These are phyloP conservation scores for Phyllopteryx taeniolatus DNA, from an alignment of 2,113 vertebrate genomes.

Conservation along the genomic window DNA sequence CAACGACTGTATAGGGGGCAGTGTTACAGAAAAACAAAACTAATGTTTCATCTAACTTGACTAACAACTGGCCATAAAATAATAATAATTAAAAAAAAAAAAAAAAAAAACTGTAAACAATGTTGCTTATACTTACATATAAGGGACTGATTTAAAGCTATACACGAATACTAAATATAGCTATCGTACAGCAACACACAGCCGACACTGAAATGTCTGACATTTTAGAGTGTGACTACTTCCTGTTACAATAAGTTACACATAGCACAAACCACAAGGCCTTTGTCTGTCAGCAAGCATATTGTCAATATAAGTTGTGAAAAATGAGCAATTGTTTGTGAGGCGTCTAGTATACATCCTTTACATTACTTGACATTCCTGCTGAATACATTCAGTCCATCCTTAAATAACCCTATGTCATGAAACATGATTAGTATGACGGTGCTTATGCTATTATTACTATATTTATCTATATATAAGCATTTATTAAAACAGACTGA, in stretches of 20 bases:
- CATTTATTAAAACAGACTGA: background rate
- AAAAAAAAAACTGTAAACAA: background rate
- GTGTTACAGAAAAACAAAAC: background rate
- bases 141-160: too few species aligned
- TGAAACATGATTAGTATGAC: background rate
- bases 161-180: too few species aligned
- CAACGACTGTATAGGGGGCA: background rate
- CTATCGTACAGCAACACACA: background rate
- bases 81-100: too few species aligned
- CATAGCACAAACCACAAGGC: background rate
- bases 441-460: too few species aligned
- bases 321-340: too few species aligned
- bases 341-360: too few species aligned
- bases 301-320: too few species aligned
- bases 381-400: too few species aligned
- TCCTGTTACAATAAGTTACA: slow-evolving; percentile 7
- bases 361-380: too few species aligned
- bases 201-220: background rate
- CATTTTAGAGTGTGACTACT: background rate
- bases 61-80: background rate
- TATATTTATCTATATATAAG: too few species aligned
- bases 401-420: background rate
- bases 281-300: background rate
- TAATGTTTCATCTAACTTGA: background rate
- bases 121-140: background rate